A percentile compares a stretch with the other conserved stretches of the same genome.
These are phyloP conservation scores for Brachionus paranguensis DNA, from an alignment of 1,140 invertebrate genomes.

Conservation along the genomic window DNA sequence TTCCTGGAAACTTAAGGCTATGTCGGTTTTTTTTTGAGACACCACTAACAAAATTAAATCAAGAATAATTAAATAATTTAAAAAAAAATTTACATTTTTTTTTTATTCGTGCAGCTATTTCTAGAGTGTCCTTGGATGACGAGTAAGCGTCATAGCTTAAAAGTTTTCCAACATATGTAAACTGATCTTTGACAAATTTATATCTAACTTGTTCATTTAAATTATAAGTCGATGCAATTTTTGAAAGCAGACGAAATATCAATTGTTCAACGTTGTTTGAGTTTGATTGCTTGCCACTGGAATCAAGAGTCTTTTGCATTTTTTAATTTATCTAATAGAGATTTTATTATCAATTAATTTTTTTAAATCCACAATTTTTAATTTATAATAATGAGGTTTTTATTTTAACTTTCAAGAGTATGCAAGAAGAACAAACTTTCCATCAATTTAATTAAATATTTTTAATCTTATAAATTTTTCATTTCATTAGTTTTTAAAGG, in stretches of 20 bases:
- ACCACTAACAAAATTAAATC: neutral
- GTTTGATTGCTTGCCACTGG: neutral
- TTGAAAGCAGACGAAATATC: neutral
- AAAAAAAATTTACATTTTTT: neutral
- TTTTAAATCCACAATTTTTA: neutral
- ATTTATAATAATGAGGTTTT: neutral
- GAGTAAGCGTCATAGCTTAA: neutral
- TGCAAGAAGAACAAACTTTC: neutral
- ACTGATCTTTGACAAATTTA: neutral
- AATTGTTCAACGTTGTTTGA: constrained; percentile 6
- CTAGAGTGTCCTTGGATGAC: neutral
- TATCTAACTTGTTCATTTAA: neutral
- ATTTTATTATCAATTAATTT: neutral
- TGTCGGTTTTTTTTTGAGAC: neutral
- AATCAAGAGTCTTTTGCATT: neutral
- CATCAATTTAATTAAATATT: neutral
- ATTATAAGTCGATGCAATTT: neutral
- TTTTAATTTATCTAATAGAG: neutral
- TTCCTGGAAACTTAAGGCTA: neutral
- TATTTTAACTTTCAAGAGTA: neutral
- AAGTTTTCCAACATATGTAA: neutral
- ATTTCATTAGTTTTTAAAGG: no score
- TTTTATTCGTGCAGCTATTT: constrained; percentile 11
- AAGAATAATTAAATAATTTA: neutral
- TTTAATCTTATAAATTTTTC: neutral